phyloP scores from a whole-genome alignment of 2,113 vertebrate genomes.

The Salvelinus fontinalis region DNA sequence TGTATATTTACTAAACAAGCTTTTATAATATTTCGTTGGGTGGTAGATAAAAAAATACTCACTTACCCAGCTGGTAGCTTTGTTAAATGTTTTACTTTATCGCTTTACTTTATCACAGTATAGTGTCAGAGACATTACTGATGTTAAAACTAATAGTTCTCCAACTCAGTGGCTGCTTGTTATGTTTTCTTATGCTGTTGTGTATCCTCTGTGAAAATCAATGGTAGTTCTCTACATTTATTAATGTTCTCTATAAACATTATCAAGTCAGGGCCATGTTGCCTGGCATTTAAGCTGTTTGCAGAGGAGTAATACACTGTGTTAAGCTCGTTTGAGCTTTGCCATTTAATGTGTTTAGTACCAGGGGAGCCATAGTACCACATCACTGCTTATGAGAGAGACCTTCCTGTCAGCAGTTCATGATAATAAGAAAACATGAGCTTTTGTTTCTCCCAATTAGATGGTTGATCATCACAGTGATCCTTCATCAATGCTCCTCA shows the following conservation, averaged over 20 bases:
- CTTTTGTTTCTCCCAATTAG: background rate
- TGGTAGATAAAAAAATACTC: too few species aligned
- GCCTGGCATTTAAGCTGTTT: constrained; percentile 64
- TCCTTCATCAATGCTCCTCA: constrained; percentile 25
- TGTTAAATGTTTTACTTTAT: too few species aligned
- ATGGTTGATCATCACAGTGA: background rate
- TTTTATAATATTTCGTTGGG: too few species aligned
- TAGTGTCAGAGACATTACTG: too few species aligned
- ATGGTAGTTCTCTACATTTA: constrained; percentile 52
- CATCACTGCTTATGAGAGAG: constrained; percentile 61
- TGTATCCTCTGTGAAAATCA: constrained; percentile 33
- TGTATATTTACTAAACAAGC: too few species aligned
- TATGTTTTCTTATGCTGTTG: constrained; percentile 45
- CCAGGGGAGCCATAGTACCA: constrained; percentile 59
- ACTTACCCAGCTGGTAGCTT: too few species aligned
- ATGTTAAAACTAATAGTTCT: background rate
- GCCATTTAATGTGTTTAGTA: constrained; percentile 60
- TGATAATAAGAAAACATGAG: constrained; percentile 35
- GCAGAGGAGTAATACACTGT: constrained; percentile 69
- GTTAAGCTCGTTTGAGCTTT: constrained; percentile 63
- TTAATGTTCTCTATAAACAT: constrained; percentile 49
- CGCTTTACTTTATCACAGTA: too few species aligned
- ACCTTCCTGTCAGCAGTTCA: constrained; percentile 40
- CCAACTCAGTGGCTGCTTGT: constrained; percentile 6
- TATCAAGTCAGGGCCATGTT: constrained; percentile 55